phyloP scores from a whole-genome alignment of 2,113 vertebrate species.

The Epinephelus cyanopodus region DNA sequence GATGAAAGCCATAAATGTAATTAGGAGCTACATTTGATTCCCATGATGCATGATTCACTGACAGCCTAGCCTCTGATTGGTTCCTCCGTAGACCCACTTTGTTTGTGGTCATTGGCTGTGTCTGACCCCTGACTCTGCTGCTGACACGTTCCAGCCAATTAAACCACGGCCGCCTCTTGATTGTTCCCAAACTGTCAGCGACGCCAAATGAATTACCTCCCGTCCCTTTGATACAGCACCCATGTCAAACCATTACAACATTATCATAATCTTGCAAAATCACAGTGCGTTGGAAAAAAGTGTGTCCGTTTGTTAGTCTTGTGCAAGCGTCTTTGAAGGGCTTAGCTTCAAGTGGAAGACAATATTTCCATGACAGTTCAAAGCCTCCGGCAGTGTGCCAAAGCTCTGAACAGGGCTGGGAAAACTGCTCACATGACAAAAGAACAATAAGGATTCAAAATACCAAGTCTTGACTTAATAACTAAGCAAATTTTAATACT shows the following conservation, averaged over 20 bases:
- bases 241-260: constrained; percentile 28
- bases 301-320: not conserved
- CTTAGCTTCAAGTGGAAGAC: constrained; percentile 12
- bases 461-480: not conserved
- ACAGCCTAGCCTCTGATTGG: constrained; percentile 13
- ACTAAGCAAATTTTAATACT: not conserved
- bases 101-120: constrained; percentile 15
- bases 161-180: constrained; percentile 6
- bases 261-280: constrained; percentile 35
- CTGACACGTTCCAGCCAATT: constrained; percentile 34
- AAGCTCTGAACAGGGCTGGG: constrained; percentile 2
- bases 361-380: constrained; percentile 28
- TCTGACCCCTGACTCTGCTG: constrained; percentile 7
- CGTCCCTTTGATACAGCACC: not conserved
- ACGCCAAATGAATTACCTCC: constrained; percentile 42
- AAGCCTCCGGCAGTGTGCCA: not conserved
- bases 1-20: constrained; percentile 39
- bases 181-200: constrained; percentile 34
- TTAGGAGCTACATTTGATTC: constrained; percentile 37
- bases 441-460: not conserved
- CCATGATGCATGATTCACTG: constrained; percentile 29
- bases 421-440: constrained; percentile 8
- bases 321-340: constrained; percentile 35
- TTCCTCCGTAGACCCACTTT: constrained; percentile 1
- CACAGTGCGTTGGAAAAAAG: constrained; percentile 15